These are phyloP conservation scores for Mirounga angustirostris DNA, from an alignment of 2,113 vertebrate genomes.

Conservation along the genomic window DNA sequence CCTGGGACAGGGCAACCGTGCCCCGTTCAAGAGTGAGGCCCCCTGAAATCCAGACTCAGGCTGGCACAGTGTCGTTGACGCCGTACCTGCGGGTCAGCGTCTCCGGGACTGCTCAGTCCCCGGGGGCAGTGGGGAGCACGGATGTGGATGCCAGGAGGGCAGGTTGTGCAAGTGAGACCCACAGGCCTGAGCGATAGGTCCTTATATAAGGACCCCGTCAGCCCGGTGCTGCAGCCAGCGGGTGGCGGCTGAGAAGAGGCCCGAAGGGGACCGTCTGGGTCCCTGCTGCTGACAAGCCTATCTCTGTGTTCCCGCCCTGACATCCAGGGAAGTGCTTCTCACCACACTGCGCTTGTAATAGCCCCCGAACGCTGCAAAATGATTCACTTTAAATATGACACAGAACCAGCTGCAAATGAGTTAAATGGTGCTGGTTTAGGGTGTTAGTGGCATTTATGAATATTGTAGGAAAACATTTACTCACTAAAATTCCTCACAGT, in stretches of 20 bases:
- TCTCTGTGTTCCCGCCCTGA: not conserved
- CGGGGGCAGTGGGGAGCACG: fast-evolving
- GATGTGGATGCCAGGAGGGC: not conserved
- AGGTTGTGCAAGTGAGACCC: fast-evolving
- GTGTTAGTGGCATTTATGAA: conserved; percentile 64
- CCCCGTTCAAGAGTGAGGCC: fast-evolving
- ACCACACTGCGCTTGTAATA: not conserved
- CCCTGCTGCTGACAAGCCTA: fast-evolving
- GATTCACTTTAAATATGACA: conserved; percentile 69
- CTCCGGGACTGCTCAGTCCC: fast-evolving
- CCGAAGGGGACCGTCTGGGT: fast-evolving
- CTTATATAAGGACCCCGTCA: fast-evolving
- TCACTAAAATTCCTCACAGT: conserved; percentile 40
- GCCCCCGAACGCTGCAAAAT: not conserved
- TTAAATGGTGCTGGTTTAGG: conserved; percentile 57
- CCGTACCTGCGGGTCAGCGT: fast-evolving
- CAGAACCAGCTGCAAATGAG: conserved; percentile 72
- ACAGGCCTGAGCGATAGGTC: fast-evolving
- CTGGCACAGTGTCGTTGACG: fast-evolving
- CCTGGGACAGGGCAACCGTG: fast-evolving
- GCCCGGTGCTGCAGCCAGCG: not conserved
- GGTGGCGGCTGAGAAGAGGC: fast-evolving
- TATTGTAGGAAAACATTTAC: conserved; percentile 75
- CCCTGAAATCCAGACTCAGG: not conserved
- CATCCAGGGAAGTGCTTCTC: not conserved